Evolutionary conservation across 2,113 vertebrate species (phyloP).

Genomic region (Pituophis catenifer): DNA sequence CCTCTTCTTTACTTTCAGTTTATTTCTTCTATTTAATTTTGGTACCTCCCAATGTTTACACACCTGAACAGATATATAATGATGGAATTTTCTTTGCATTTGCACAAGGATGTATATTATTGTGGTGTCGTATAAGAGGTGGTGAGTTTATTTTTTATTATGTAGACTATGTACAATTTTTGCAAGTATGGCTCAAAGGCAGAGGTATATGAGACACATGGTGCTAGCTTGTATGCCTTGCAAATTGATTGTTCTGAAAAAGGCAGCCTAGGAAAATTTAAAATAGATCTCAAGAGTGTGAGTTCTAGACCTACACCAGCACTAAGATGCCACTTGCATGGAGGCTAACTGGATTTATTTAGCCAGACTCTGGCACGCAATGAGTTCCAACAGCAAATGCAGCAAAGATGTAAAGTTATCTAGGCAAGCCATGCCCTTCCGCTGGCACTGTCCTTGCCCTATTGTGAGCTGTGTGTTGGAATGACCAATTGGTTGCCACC

Average conservation of each 20-base stretch:
- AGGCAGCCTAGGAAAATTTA: not conserved
- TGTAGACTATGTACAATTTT: not conserved
- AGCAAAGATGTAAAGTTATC: no score
- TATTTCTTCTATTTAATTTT: not conserved
- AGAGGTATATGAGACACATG: not conserved
- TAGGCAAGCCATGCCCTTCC: no score
- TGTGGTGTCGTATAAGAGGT: not conserved
- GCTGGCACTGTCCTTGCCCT: no score
- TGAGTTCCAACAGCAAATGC: no score
- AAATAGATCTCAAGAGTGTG: not conserved
- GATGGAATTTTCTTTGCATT: not conserved
- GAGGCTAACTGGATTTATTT: no score
- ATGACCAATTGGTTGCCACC: no score
- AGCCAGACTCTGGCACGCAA: no score
- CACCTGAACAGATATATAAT: not conserved
- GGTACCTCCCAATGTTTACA: not conserved
- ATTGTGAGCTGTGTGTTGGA: no score
- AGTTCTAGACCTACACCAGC: no score
- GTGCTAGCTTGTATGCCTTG: not conserved
- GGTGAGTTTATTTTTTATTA: not conserved
- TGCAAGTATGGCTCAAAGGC: not conserved
- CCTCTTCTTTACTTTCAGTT: not conserved
- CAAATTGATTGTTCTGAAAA: not conserved
- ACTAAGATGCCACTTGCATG: no score
- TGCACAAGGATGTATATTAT: not conserved